Base-by-base conservation (phyloP, 2,113 vertebrate species). In the Lophura nycthemera region DNA sequence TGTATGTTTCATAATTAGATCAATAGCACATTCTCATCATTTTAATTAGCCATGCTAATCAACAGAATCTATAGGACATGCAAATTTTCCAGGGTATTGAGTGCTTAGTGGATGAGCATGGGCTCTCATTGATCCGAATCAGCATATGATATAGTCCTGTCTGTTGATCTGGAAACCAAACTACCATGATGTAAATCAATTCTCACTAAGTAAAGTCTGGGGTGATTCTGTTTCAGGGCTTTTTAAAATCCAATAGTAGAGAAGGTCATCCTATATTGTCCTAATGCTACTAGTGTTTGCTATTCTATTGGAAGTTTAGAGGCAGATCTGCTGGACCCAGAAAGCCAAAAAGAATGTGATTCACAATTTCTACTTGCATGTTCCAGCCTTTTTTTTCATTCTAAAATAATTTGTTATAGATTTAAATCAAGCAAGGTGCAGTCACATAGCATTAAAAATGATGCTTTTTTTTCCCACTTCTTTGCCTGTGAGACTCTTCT, bases 191-290 rank as follows among this genome's bases (percentile, higher is more conserved):
- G 89, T 76, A 52, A 66, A 98, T 98, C 88, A 94, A 98, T 98
- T 90, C 71, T 87, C 84, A 87, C 92, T 97, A 92, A 96, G 91
- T 91, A 87, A 90, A 92, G 92, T 88, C 83, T 73, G 36, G 95
- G 92, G 10, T 78, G 67, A 76, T 91, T 95, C 83, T 94, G 66
- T 97, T 95, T 92, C 93, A 60, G 96, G 96, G 93, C 96, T 96
- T 93, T 91, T 96, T 79, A 89, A 96, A 97, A 94, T 96, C 81
- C 45, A 27, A 91, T 90, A 93, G 50, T 30, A 89, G 89, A 96
- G 95, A 97, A 97, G 97, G 98, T 98, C 97, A 93, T 12, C 43
- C 38, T 92, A 69, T 97, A 71, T 88, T 91, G 60, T 95, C 82
- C 92, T 95, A 70, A 45, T 52, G 56, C 40, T 97, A 56, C 60